Evolutionary conservation across 2,797 vertebrate species (phyloP).

Genomic region (Nasua narica): DNA sequence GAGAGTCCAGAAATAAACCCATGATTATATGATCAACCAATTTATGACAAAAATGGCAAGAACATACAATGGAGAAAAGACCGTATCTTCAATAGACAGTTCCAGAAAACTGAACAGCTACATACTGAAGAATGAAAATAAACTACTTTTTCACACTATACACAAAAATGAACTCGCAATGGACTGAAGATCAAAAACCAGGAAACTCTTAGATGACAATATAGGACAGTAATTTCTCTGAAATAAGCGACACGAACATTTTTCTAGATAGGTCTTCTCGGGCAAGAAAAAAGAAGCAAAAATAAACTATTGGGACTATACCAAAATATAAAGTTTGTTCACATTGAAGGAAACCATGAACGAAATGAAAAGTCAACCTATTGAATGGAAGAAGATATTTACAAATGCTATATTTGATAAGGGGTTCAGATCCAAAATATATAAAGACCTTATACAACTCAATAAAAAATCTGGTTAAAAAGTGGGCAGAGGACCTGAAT

Average conservation of each 20-base stretch:
- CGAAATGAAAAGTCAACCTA: neutral
- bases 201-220: neutral
- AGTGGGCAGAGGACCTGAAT: neutral
- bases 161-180: neutral
- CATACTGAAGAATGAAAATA: neutral
- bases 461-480: neutral
- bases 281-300: neutral
- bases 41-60: neutral
- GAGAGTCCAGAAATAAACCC: neutral
- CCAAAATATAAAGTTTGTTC: neutral
- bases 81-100: neutral
- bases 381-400: neutral
- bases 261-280: neutral
- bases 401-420: neutral
- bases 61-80: neutral
- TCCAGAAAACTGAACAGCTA: neutral
- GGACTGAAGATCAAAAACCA: neutral
- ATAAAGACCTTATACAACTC: neutral
- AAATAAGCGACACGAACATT: neutral
- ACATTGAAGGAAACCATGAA: neutral
- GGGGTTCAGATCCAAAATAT: neutral
- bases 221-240: neutral
- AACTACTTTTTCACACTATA: neutral
- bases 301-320: neutral
- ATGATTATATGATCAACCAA: neutral